Evolutionary conservation across 1,140 invertebrate species (phyloP).

Genomic region (Mamestra configurata): DNA sequence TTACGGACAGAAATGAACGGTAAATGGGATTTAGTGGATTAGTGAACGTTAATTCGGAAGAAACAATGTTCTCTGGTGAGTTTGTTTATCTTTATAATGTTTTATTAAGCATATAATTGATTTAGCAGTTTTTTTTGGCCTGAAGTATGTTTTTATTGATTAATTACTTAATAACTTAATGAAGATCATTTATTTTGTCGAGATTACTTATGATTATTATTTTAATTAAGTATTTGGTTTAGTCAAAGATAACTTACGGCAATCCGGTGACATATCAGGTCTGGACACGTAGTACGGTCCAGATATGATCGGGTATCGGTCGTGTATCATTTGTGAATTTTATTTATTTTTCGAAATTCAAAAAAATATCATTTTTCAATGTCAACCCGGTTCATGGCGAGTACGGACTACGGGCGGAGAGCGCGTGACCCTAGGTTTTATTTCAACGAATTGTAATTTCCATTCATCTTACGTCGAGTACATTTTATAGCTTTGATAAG

Average conservation of each 20-base stretch:
- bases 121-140: too few relatives aligned
- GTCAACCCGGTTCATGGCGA: constrained; percentile 56
- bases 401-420: constrained; percentile 45
- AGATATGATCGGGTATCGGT: constrained; percentile 56
- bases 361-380: constrained; percentile 54
- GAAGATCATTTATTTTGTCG: too few relatives aligned
- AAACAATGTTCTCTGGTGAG: neutral
- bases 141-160: too few relatives aligned
- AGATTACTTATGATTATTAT: neutral
- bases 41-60: neutral
- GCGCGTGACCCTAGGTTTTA: constrained; percentile 57
- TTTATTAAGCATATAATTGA: neutral
- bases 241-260: constrained; percentile 63
- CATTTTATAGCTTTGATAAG: constrained; percentile 61
- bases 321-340: constrained; percentile 54
- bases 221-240: constrained; percentile 12
- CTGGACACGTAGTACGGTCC: constrained; percentile 64
- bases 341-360: constrained; percentile 28
- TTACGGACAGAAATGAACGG: neutral
- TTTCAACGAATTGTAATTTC: constrained; percentile 52
- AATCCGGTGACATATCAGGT: constrained; percentile 62
- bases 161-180: neutral
- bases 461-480: constrained; percentile 55
- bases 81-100: neutral
- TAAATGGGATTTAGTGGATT: constrained; percentile 9